Base-by-base conservation (phyloP, 2,888 invertebrate species). In the Zaprionus bogoriensis region DNA sequence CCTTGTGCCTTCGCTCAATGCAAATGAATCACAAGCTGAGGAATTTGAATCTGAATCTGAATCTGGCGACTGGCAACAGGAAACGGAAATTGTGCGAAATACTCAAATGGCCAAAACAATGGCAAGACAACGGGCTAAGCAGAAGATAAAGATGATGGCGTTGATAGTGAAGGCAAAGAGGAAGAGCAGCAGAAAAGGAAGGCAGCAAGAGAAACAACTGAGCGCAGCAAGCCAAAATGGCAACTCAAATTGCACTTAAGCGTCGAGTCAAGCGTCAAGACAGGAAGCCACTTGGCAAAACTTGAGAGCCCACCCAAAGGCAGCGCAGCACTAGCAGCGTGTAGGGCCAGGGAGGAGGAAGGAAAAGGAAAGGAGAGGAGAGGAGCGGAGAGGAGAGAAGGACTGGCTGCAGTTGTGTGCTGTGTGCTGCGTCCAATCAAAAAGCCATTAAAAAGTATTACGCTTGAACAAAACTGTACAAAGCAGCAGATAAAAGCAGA, bases 401-500 rank as follows among this genome's bases (percentile, higher is more conserved):
- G 6, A 17, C 60, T 54, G 14, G 17, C 28, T 41, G 46, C 27
- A 53, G 47, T 46, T 57, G 36, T 52, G 52, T 62, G 59, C 70
- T 77, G 54, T 73, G 32, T 36, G 17, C 61, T 68, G 60, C 70
- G 73, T 76, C 78, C 89, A 89, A 89, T 89, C 89, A 89, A 89
- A 89, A 89, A 89, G 85, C 89, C 89, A 89, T 89, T 89, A 89
- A 87, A 82, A 89, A 88, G 85, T 87, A 88, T 88, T 89, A 80
- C 89, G 87, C 89, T 88, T 82, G 84, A 88, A 84, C 87, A 88
- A 89, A 80, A 84, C 78, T 74, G 75, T 80, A 88, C 81, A 87
- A 83, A 81, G 81, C 73, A 75, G 75, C 67, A 77, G 72, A 82
- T 76, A 75, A 81, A 74, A 77, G 67, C 74, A 59, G 59, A 54